phyloP scores from a whole-genome alignment of 2,113 vertebrate genomes.

The Nannospalax galili region DNA sequence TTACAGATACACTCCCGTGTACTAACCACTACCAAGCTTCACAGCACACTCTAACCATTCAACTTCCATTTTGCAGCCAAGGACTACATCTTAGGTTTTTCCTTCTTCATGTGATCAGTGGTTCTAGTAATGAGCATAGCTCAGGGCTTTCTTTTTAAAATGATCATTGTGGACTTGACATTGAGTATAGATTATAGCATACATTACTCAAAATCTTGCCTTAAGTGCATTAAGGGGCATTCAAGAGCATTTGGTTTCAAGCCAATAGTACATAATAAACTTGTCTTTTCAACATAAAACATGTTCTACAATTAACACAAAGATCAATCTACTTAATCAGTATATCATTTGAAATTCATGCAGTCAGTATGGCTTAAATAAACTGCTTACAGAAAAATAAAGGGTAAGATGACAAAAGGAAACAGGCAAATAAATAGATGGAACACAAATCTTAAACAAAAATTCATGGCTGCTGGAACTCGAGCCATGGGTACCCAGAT shows the following conservation, averaged over 20 bases:
- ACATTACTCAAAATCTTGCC: constrained; percentile 2
- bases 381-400: neutral
- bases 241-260: constrained; percentile 22
- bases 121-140: no score
- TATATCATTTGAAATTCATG: constrained; percentile 18
- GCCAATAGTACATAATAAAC: neutral
- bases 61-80: constrained; percentile 6
- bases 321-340: constrained; percentile 15
- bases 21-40: neutral
- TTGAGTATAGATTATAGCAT: neutral
- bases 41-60: neutral
- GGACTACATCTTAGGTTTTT: neutral
- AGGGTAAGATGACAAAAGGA: neutral
- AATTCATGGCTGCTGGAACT: neutral
- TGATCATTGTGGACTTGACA: neutral
- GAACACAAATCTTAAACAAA: neutral
- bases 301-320: neutral
- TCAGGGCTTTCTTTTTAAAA: no score
- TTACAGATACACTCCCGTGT: neutral
- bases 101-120: constrained; percentile 23
- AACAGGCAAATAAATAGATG: neutral
- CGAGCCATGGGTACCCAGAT: neutral
- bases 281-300: neutral
- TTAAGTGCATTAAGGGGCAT: neutral
- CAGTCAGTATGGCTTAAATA: constrained; percentile 10